Evolutionary conservation across 2,113 vertebrate genomes (phyloP).

Genomic region (Festucalex cinctus): DNA sequence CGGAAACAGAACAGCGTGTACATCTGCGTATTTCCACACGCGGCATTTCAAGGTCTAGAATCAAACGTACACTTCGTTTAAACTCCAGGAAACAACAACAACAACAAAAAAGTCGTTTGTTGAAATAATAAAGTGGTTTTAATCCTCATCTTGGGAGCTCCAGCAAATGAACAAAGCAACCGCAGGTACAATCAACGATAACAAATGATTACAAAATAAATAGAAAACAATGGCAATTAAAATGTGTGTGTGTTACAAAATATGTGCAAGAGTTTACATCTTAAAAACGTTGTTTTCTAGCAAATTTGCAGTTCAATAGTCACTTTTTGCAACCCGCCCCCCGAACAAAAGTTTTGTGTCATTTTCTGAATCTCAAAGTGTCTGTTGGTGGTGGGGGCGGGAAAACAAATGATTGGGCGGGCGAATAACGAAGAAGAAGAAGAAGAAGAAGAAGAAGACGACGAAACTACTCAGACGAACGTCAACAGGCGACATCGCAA

Average conservation of each 20-base stretch:
- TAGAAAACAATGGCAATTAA: constrained; percentile 70
- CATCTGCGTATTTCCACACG: too few species aligned
- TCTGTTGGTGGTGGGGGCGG: neutral
- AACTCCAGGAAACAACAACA: neutral
- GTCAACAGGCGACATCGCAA: neutral
- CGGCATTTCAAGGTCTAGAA: neutral
- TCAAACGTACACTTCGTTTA: neutral
- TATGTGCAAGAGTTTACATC: constrained; percentile 72
- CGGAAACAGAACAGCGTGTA: neutral
- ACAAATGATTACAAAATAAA: constrained; percentile 70
- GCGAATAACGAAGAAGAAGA: neutral
- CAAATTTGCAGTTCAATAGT: constrained; percentile 56
- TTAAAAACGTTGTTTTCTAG: constrained; percentile 46
- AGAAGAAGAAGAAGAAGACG: neutral
- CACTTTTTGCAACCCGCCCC: constrained; percentile 24
- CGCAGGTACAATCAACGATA: constrained; percentile 50
- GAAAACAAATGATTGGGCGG: constrained; percentile 26
- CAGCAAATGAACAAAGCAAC: constrained; percentile 47
- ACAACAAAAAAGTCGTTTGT: too few species aligned
- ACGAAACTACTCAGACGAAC: neutral
- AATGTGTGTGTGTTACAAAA: constrained; percentile 69
- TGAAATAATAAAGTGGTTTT: constrained; percentile 48
- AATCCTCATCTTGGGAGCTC: constrained; percentile 39
- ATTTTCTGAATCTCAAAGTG: constrained; percentile 24
- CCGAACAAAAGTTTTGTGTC: constrained; percentile 32